Percentiles rank a stretch among this genome's conserved stretches.
Conservation (phyloP, 2,113 vertebrate species). For the Hippocampus barbouri region DNA sequence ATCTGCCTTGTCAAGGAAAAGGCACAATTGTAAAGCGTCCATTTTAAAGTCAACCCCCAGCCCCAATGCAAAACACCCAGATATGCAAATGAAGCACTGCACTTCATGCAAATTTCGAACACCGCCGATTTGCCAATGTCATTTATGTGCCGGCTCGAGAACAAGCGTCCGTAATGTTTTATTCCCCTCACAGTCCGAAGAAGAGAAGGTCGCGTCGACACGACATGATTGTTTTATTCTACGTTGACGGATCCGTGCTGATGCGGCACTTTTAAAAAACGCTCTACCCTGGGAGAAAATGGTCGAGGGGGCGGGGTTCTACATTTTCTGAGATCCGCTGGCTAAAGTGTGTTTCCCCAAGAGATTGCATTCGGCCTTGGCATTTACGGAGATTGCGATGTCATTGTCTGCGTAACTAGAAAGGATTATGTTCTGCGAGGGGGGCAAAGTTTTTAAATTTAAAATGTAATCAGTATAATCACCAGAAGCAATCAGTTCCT, state of each 20-base stretch:
- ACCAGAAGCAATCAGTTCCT: slow-evolving; percentile 72
- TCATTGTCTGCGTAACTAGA: slow-evolving; percentile 48
- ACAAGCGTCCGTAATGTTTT: slow-evolving; percentile 47
- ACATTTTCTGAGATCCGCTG: neutral
- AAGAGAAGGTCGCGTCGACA: slow-evolving; percentile 38
- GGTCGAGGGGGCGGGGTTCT: neutral
- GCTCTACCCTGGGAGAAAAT: slow-evolving; percentile 8
- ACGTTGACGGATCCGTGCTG: slow-evolving; percentile 35
- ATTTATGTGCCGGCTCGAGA: slow-evolving; percentile 51
- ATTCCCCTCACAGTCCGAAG: slow-evolving; percentile 42
- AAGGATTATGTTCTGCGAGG: slow-evolving; percentile 36
- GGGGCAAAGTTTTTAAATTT: slow-evolving; percentile 67
- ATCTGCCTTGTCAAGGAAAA: slow-evolving; percentile 29
- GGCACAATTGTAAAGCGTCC: slow-evolving; percentile 11
- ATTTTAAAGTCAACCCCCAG: neutral
- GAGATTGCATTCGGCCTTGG: slow-evolving; percentile 12
- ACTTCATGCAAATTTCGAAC: slow-evolving; percentile 54
- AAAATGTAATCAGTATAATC: slow-evolving; percentile 77
- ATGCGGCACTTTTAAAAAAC: slow-evolving; percentile 22
- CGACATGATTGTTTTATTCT: slow-evolving; percentile 51
- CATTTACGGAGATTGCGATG: slow-evolving; percentile 36
- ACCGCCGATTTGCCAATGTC: slow-evolving; percentile 48
- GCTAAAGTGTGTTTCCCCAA: neutral
- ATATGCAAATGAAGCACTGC: slow-evolving; percentile 36
- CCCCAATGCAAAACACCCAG: neutral